These are phyloP conservation scores for Metacarcinus magister DNA, from an alignment of 2,888 invertebrate species.

Conservation along the genomic window DNA sequence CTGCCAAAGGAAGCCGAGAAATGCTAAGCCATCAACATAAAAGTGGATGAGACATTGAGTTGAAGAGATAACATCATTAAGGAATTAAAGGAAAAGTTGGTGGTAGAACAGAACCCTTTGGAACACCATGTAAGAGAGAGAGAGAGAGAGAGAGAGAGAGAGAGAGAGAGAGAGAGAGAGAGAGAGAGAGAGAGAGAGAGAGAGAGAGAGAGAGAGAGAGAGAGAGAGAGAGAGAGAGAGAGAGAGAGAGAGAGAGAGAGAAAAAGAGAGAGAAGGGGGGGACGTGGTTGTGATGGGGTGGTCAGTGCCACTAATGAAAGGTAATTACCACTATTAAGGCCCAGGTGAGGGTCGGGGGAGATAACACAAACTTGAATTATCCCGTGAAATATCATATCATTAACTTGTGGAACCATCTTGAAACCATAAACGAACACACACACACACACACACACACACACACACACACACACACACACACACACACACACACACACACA, in stretches of 20 bases:
- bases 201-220: neutral
- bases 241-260: conserved; percentile 48
- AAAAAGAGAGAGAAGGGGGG: conserved; percentile 8
- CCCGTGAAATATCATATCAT: conserved; percentile 56
- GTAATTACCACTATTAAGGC: conserved; percentile 52
- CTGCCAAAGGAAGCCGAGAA: neutral
- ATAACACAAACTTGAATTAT: conserved; percentile 51
- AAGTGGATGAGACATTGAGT: neutral
- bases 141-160: neutral
- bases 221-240: conserved; percentile 26
- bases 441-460: neutral
- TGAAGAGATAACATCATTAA: neutral
- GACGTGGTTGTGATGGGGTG: no score
- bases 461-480: conserved; percentile 49
- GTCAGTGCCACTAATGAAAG: conserved; percentile 55
- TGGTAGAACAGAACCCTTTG: neutral
- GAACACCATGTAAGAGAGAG: neutral
- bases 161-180: neutral
- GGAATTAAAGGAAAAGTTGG: neutral
- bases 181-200: neutral
- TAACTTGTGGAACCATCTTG: conserved; percentile 16
- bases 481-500: conserved; percentile 53
- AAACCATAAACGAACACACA: neutral
- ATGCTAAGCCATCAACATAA: neutral
- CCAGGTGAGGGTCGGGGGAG: neutral